Evolutionary conservation across 2,888 invertebrate genomes (phyloP), one percentile per base, ranked within the genome.

Genomic region (Agapetus fuscipes): DNA sequence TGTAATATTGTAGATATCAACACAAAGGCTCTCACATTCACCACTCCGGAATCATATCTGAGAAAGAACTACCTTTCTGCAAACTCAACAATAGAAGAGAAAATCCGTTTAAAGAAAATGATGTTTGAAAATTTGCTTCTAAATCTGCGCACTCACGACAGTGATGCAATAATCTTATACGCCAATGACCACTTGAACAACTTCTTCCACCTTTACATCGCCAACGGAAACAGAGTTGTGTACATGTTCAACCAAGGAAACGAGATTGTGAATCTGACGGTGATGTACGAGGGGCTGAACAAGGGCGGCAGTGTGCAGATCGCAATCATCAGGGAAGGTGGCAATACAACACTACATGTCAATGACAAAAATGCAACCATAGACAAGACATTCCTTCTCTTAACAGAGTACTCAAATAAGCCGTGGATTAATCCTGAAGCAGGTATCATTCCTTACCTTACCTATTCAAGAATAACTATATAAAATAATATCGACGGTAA

Each of bases 141-240:
- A 57, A 94, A 91, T 61, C 68, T 95, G 43, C 72, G 94, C 51
- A 94, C 94, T 0, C 89, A 89, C 56, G 86, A 86, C 52, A 71
- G 75, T 26, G 77, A 83, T 49, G 81, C 89, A 0, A 62, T 94
- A 51, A 80, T 94, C 12, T 66, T 94, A 5, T 94, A 94, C 56
- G 88, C 90, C 20, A 89, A 93, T 56, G 94, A 95, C 60, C 84
- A 93, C 59, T 68, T 88, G 42, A 93, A 93, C 57, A 95, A 95
- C 61, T 94, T 94, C 59, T 80, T 91, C 34, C 93, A 93, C 60
- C 63, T 93, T 17, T 88, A 86, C 60, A 79, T 91, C 45, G 78
- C 82, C 48, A 80, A 81, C 45, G 83, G 83, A 10, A 80, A 80
- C 6, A 76, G 80, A 62, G 82, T 91, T 15, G 80, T 88, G 29